phyloP scores from a whole-genome alignment of 2,113 vertebrate species.

The Burhinus bistriatus region DNA sequence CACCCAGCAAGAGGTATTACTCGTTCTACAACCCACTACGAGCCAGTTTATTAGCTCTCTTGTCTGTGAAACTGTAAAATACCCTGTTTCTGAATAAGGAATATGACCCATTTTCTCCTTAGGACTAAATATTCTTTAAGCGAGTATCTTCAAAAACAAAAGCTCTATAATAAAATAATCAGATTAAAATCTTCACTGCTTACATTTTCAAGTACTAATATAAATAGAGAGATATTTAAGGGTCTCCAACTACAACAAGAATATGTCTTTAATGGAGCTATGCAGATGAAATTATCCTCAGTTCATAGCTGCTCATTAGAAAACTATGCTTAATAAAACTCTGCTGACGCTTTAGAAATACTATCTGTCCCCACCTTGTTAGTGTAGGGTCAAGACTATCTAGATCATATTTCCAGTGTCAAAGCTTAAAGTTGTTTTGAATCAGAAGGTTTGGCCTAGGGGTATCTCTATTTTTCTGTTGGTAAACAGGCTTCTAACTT shows the following conservation, averaged over 20 bases:
- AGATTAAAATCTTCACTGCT: background rate
- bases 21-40: background rate
- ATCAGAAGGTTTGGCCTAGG: background rate
- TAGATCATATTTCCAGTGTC: background rate
- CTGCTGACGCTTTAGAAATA: background rate
- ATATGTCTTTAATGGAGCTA: background rate
- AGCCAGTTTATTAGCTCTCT: background rate
- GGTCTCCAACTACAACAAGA: background rate
- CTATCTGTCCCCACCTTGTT: background rate
- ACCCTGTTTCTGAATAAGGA: background rate
- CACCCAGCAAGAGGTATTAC: background rate
- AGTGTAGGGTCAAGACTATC: background rate
- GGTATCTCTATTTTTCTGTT: background rate
- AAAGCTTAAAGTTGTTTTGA: background rate
- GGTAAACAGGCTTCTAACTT: background rate
- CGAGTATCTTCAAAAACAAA: background rate
- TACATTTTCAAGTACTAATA: background rate
- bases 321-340: background rate
- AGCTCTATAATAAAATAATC: background rate
- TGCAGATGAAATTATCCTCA: background rate
- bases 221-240: background rate
- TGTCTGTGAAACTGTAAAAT: background rate
- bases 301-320: background rate
- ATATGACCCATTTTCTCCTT: background rate
- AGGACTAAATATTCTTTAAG: background rate